Conservation (phyloP, 2,888 invertebrate genomes). For the Penaeus monodon region DNA sequence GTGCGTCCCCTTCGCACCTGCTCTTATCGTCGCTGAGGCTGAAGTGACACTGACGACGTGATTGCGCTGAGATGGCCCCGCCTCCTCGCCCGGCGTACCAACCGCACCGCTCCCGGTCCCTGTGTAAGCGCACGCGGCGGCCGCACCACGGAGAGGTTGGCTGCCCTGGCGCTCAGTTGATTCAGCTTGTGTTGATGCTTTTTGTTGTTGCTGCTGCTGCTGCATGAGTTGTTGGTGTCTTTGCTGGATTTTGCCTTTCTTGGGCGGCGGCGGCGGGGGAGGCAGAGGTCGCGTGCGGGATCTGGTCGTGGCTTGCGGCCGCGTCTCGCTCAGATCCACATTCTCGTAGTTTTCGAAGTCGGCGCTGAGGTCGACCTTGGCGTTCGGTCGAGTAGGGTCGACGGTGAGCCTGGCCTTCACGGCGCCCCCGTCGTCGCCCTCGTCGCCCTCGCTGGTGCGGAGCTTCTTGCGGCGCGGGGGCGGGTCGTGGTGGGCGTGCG, state of each 20-base stretch:
- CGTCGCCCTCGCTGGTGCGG: not conserved
- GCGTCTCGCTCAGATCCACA: slow-evolving; percentile 13
- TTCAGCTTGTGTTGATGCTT: not conserved
- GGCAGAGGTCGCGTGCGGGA: slow-evolving; percentile 42
- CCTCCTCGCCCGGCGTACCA: slow-evolving; percentile 30
- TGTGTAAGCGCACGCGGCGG: not conserved
- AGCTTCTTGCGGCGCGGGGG: slow-evolving; percentile 34
- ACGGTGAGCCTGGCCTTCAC: slow-evolving; percentile 22
- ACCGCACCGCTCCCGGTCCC: slow-evolving; percentile 10
- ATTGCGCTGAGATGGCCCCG: slow-evolving; percentile 12
- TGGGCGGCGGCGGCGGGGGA: slow-evolving; percentile 61
- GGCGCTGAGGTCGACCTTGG: slow-evolving; percentile 13
- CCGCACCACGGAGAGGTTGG: slow-evolving; percentile 21
- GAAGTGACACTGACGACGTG: slow-evolving; percentile 34
- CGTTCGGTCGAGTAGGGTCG: slow-evolving; percentile 3
- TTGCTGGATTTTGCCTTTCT: slow-evolving; percentile 52
- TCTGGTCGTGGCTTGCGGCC: slow-evolving; percentile 11
- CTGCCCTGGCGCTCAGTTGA: slow-evolving; percentile 15
- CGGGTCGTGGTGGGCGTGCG: slow-evolving; percentile 19
- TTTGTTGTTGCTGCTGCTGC: slow-evolving; percentile 26
- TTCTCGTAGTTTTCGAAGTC: slow-evolving; percentile 55
- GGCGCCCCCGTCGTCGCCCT: not conserved
- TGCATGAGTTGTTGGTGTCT: slow-evolving; percentile 26
- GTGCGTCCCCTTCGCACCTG: not conserved
- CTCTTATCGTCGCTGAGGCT: slow-evolving; percentile 21